Percentiles rank a stretch among this genome's conserved stretches.
Evolutionary conservation across 2,797 vertebrate genomes (phyloP).

Genomic region (Neosalanx taihuensis): DNA sequence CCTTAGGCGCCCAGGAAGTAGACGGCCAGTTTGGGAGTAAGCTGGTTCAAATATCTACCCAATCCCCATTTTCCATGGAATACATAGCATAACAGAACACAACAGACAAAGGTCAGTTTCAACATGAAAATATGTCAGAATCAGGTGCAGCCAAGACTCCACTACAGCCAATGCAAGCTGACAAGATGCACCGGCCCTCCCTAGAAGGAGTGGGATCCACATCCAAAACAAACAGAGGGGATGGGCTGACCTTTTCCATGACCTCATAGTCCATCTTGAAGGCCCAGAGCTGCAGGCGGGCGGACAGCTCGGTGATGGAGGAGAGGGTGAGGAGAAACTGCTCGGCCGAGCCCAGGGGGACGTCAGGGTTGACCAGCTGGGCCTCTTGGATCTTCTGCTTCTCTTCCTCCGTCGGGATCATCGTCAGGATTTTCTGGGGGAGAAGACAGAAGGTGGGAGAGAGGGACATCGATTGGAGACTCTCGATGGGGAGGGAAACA

Average conservation of each 20-base stretch:
- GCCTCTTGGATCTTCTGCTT: constrained; percentile 98
- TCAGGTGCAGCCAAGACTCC: not conserved
- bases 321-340: constrained; percentile 96
- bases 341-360: constrained; percentile 90
- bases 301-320: constrained; percentile 92
- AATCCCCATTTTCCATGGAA: too few relatives aligned
- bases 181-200: too few relatives aligned
- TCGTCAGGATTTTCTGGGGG: constrained; percentile 93
- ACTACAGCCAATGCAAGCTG: too few relatives aligned
- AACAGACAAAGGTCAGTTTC: too few relatives aligned
- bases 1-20: not conserved
- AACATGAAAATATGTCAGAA: too few relatives aligned
- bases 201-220: too few relatives aligned
- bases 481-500: constrained; percentile 5
- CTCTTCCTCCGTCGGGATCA: constrained; percentile 96
- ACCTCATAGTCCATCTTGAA: constrained; percentile 98
- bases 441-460: constrained; percentile 8
- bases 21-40: not conserved
- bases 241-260: constrained; percentile 86
- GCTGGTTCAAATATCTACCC: too few relatives aligned
- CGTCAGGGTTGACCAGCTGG: constrained; percentile 88
- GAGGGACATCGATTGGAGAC: constrained; percentile 16
- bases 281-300: constrained; percentile 96
- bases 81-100: too few relatives aligned
- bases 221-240: constrained; percentile 7